Evolutionary conservation across 2,113 vertebrate genomes (phyloP).

Genomic region (Grammatotria lemairii): DNA sequence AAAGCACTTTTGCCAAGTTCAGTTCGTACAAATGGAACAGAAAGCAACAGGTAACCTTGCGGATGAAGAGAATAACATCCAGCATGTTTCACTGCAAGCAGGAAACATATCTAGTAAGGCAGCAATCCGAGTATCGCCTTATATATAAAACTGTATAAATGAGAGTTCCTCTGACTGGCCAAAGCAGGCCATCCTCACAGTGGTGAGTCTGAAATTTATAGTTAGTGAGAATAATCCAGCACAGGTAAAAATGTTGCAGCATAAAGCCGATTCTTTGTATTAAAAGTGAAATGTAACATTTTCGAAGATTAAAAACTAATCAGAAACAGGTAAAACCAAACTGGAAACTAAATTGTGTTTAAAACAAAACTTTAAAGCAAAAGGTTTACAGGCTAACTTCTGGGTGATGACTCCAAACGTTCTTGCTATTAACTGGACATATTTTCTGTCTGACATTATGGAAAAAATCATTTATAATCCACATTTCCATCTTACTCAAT

Average conservation of each 20-base stretch:
- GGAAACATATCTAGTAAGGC: not conserved
- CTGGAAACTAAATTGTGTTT: not conserved
- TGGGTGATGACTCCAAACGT: not conserved
- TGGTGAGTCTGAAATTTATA: fast-evolving
- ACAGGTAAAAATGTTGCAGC: not conserved
- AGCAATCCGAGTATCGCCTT: fast-evolving
- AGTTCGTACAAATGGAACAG: fast-evolving
- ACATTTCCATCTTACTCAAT: not conserved
- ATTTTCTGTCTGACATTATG: not conserved
- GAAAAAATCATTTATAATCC: not conserved
- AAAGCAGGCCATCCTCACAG: fast-evolving
- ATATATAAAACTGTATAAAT: not conserved
- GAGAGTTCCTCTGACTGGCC: not conserved
- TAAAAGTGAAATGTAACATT: not conserved
- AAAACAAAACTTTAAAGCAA: fast-evolving
- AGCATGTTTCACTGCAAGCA: not conserved
- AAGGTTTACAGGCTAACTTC: not conserved
- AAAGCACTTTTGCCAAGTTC: not conserved
- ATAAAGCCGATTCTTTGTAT: not conserved
- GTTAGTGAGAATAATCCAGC: not conserved
- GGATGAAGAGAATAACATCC: fast-evolving
- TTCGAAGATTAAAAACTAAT: fast-evolving
- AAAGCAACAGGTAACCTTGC: not conserved
- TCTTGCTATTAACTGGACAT: not conserved
- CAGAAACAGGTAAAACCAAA: fast-evolving